These are phyloP conservation scores for Pan paniscus DNA, from an alignment of 2,113 vertebrate genomes.

Conservation along the genomic window DNA sequence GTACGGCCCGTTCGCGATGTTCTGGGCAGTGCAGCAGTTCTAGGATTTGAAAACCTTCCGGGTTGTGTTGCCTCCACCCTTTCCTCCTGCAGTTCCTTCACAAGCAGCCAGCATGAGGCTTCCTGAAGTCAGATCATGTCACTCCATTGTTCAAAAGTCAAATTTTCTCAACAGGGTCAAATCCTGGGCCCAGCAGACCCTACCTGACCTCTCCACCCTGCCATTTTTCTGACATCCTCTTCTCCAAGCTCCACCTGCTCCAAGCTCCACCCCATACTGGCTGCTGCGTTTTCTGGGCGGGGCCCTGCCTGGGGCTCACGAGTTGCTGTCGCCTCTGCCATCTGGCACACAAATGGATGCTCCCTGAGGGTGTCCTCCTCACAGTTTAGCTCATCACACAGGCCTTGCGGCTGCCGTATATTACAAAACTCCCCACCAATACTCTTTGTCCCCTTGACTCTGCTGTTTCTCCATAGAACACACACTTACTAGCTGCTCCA, in stretches of 20 bases:
- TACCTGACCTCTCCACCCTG: too few species aligned
- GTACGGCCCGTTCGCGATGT: rapidly evolving
- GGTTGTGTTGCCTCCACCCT: neutral
- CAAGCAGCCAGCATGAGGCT: rapidly evolving
- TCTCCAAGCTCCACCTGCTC: neutral
- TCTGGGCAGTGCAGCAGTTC: rapidly evolving
- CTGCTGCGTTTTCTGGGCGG: neutral
- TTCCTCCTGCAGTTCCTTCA: neutral
- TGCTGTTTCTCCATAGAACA: neutral
- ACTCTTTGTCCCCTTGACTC: neutral
- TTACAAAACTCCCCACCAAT: neutral
- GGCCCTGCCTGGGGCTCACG: neutral
- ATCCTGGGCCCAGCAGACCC: neutral
- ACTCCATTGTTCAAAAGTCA: neutral
- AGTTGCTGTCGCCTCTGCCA: neutral
- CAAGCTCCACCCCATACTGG: too few species aligned
- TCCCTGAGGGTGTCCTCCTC: too few species aligned
- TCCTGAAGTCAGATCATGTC: neutral
- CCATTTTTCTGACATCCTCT: neutral
- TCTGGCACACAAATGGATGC: neutral
- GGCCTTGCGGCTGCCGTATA: neutral
- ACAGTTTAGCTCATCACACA: neutral
- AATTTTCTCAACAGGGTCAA: neutral
- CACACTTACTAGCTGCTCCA: neutral
- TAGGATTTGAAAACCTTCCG: neutral